Conservation (phyloP, 2,888 invertebrate species). For the Dione vanillae region DNA sequence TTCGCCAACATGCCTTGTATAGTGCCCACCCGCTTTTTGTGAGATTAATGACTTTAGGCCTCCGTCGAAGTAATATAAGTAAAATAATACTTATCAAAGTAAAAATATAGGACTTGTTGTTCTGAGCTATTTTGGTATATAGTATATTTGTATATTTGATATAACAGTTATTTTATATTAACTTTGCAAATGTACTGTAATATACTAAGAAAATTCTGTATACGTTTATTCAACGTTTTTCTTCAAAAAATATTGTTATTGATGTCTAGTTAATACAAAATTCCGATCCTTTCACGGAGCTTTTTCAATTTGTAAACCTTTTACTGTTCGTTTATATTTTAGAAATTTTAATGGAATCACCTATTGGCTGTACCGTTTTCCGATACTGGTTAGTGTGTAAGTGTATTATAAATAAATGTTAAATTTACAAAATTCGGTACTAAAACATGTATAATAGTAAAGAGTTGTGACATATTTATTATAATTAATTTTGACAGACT, state of each 20-base stretch:
- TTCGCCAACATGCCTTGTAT: conserved; percentile 2
- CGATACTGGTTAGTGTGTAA: background rate
- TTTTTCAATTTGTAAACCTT: conserved; percentile 44
- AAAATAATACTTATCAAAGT: background rate
- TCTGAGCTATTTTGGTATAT: background rate
- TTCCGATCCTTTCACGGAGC: conserved; percentile 40
- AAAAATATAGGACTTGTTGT: background rate
- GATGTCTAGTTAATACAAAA: conserved; percentile 42
- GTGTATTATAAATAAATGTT: background rate
- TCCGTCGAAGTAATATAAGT: background rate
- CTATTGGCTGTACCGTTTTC: conserved; percentile 30
- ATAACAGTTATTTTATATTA: too few species aligned
- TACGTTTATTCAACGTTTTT: too few species aligned
- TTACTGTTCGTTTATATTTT: conserved; percentile 42
- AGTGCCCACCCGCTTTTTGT: conserved; percentile 31
- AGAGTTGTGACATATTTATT: too few species aligned
- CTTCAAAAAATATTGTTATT: conserved; percentile 44
- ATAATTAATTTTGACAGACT: too few species aligned
- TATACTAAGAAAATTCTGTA: too few species aligned
- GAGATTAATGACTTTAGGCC: conserved; percentile 35
- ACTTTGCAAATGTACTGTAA: too few species aligned
- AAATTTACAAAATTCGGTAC: background rate
- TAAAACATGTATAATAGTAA: too few species aligned
- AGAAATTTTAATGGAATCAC: conserved; percentile 47
- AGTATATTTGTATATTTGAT: too few species aligned